Conservation (phyloP, 1,140 invertebrate genomes). For the Hylyphantes graminicola region DNA sequence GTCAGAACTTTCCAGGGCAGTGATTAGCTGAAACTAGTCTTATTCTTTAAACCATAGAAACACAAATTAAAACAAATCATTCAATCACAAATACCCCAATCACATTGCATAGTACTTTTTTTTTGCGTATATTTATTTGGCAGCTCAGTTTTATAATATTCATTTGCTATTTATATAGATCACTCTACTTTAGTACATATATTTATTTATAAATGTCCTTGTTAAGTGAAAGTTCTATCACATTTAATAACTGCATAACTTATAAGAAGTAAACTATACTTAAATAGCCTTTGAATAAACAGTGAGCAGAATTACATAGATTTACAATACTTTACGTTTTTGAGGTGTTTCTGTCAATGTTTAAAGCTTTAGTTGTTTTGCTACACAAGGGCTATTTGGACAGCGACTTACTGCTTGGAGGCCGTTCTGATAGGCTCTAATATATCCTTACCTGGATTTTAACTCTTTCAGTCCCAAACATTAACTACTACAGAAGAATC, state of each 20-base stretch:
- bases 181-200: too few relatives aligned
- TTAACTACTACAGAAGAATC: too few relatives aligned
- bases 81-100: neutral
- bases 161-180: neutral
- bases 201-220: too few relatives aligned
- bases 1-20: neutral
- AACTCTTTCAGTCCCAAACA: too few relatives aligned
- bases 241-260: neutral
- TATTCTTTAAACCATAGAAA: slow-evolving; percentile 9
- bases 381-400: too few relatives aligned
- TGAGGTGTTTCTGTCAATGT: too few relatives aligned
- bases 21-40: slow-evolving; percentile 10
- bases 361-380: too few relatives aligned
- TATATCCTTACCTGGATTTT: too few relatives aligned
- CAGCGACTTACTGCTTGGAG: too few relatives aligned
- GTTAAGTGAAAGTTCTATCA: too few relatives aligned
- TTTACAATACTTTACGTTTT: too few relatives aligned
- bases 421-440: too few relatives aligned
- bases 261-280: neutral
- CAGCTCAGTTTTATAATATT: slow-evolving; percentile 2
- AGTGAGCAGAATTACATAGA: neutral
- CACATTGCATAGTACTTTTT: neutral
- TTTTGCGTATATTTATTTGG: slow-evolving; percentile 25
- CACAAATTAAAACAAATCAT: neutral
- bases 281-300: neutral